Base-by-base conservation (phyloP, 2,888 invertebrate species). In the Ferdinandea cuprea region DNA sequence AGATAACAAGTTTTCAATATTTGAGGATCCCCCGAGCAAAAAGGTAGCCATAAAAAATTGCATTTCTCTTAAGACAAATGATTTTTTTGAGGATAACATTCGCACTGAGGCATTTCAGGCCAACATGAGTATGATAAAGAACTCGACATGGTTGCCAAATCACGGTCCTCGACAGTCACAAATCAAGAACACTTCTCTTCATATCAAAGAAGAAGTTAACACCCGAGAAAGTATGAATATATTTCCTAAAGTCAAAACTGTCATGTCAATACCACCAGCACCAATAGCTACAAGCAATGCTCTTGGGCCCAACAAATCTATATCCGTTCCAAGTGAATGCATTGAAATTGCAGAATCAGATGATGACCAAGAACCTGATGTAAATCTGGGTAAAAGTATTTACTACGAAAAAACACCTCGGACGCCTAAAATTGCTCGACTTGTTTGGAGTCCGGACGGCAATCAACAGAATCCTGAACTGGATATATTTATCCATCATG, bases 21-120 rank as follows among this genome's bases (percentile, higher is more conserved):
- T 66, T 6, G 59, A 76, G 8, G 59, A 59, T 19, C 52, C 59
- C 0, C 37, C 9, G 17, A 32, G n/a, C 42, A 25, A 35, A 42
- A 76, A 66, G 32, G 13, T 1, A 6, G 6, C 1, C 2, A 63
- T 58, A 37, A 59, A 59, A 54, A 59, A 40, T 13, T 40, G 72
- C 13, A 19, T 44, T 6, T 44, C 42, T 8, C 28, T 48, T 9
- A 78, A 61, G 56, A 9, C 50, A 9, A 78, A 86, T 59, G 76
- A 86, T 50, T 85, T 85, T 76, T 88, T 80, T 52, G 90, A 90
- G 77, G 85, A 89, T 0, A 90, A 90, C 84, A 88, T 89, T 2
- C 89, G 87, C 17, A 89, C 90, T 0, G 90, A 90, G 72, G 87
- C 89, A 85, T 90, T 90, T 83, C 86, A 88, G 7, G 86, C 87